Evolutionary conservation across 2,113 vertebrate species (phyloP), one percentile per base, ranked within the genome.

Genomic region (Pollachius pollachius): DNA sequence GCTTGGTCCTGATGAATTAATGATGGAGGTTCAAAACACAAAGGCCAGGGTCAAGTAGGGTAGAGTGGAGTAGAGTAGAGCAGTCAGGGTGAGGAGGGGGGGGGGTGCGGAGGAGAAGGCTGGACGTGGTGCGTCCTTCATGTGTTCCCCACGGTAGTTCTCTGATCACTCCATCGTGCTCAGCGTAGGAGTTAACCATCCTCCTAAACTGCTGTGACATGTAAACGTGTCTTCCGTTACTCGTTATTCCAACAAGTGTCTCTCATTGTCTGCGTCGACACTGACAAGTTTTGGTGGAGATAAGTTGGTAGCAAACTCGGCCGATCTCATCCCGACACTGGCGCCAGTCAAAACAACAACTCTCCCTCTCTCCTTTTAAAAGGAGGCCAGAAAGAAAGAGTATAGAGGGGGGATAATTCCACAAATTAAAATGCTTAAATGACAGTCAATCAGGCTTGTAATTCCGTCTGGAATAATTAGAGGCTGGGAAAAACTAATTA

Each of bases 371-470:
- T 56, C 17, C 17, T 16, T 56, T 56, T 16, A 56, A 56, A 41
- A 41, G 37, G 1, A 41, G 37, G 9, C 37, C 3, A 41, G 37
- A 6, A 11, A 11, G 7, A 41, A 41, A 41, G 37, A 41, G 37
- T 41, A 41, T 41, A 41, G 37, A 11, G 54, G 17, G 12, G 82
- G 82, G 82, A 85, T 85, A 89, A 89, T 91, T 79, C 79, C 63
- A 65, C 85, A 83, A 92, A 90, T 90, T 82, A 92, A 91, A 91
- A 91, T 89, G 87, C 89, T 89, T 93, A 94, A 95, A 93, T 90
- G 92, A 93, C 91, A 94, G 84, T 92, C 91, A 93, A 88, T 94
- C 93, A 94, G 91, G 90, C 91, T 92, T 94, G 90, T 91, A 94
- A 88, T 90, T 89, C 89, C 87, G 92, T 82, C 80, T 87, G 90